phyloP scores from a whole-genome alignment of 2,888 invertebrate species.

The Ormia ochracea region DNA sequence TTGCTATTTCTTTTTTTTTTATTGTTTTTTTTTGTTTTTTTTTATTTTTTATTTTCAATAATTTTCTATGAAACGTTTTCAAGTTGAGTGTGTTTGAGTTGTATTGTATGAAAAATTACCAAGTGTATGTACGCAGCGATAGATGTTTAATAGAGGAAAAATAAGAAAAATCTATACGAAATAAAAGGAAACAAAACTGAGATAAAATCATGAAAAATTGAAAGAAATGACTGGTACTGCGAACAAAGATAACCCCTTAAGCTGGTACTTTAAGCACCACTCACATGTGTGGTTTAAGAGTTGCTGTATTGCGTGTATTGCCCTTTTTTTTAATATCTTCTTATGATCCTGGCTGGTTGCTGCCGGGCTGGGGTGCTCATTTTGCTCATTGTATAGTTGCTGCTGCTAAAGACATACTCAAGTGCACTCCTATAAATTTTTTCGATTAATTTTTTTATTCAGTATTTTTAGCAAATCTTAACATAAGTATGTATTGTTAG shows the following conservation, averaged over 20 bases:
- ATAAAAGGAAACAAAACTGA: slow-evolving; percentile 27
- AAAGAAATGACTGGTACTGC: slow-evolving; percentile 41
- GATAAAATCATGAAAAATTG: slow-evolving; percentile 55
- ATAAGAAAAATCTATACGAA: not conserved
- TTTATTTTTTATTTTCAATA: no score
- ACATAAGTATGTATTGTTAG: slow-evolving; percentile 40
- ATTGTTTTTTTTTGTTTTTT: no score
- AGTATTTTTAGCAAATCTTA: slow-evolving; percentile 4
- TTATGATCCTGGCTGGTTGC: not conserved
- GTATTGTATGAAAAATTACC: slow-evolving; percentile 48
- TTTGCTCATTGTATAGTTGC: slow-evolving; percentile 13
- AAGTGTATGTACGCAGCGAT: slow-evolving; percentile 17
- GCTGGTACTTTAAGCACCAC: slow-evolving; percentile 57
- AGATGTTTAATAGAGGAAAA: slow-evolving; percentile 17
- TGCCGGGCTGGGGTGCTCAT: not conserved
- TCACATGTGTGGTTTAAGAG: slow-evolving; percentile 55
- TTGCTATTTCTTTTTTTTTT: slow-evolving; percentile 16
- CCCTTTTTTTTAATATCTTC: slow-evolving; percentile 41
- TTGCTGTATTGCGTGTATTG: slow-evolving; percentile 58
- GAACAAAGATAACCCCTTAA: slow-evolving; percentile 58
- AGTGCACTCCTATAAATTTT: slow-evolving; percentile 3
- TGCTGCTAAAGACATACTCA: slow-evolving; percentile 41
- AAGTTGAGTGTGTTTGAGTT: slow-evolving; percentile 54
- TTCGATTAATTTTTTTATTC: not conserved
- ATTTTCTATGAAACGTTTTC: slow-evolving; percentile 23